Evolutionary conservation across 2,113 vertebrate genomes (phyloP).

Genomic region (Plotosus lineatus): DNA sequence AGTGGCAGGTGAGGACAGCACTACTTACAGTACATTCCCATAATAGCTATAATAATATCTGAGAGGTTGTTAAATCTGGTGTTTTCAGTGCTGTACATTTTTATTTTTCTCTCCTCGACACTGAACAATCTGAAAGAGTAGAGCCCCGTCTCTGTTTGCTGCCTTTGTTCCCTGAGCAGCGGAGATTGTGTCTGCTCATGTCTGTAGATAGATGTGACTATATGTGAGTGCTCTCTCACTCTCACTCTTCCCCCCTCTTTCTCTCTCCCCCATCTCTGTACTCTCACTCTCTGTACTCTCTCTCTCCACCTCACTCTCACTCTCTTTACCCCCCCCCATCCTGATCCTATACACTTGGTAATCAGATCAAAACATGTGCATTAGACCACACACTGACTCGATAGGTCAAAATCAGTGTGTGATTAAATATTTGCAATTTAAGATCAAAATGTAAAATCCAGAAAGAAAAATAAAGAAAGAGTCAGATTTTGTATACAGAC

Average conservation of each 20-base stretch:
- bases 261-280: neutral
- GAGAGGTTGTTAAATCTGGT: neutral
- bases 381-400: neutral
- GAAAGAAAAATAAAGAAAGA: neutral
- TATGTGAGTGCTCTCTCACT: neutral
- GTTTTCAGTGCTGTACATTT: neutral
- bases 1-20: neutral
- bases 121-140: neutral
- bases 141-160: neutral
- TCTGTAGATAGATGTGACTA: slow-evolving; percentile 14
- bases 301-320: neutral
- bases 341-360: slow-evolving; percentile 8
- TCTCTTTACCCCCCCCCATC: neutral
- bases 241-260: neutral
- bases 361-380: slow-evolving; percentile 5
- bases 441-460: neutral
- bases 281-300: neutral
- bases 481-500: neutral
- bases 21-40: slow-evolving; percentile 8
- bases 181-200: slow-evolving; percentile 12
- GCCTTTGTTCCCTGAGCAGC: slow-evolving; percentile 24
- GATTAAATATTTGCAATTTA: neutral
- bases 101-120: neutral
- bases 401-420: neutral
- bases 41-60: slow-evolving; percentile 15